phyloP scores from a whole-genome alignment of 2,888 invertebrate genomes.

The Acleris cristana region DNA sequence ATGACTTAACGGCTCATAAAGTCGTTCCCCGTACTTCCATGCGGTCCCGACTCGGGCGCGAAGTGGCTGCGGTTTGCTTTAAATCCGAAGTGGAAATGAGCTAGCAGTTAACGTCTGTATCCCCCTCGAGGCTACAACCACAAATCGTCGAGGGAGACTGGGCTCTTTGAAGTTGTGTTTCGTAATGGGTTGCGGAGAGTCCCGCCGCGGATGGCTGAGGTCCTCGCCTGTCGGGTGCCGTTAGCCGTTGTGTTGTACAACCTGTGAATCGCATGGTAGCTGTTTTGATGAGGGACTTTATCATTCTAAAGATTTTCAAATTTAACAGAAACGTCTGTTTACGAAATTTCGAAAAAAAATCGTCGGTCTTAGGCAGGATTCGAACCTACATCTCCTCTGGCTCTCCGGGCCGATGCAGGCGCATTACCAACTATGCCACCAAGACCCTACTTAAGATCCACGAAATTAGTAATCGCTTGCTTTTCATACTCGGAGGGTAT shows the following conservation, averaged over 20 bases:
- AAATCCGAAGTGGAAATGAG: conserved; percentile 74
- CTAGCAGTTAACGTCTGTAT: conserved; percentile 63
- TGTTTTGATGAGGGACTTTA: conserved; percentile 10
- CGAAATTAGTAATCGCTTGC: no score
- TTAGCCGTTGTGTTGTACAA: conserved; percentile 41
- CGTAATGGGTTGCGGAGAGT: conserved; percentile 58
- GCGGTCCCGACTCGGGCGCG: conserved; percentile 50
- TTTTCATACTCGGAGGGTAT: no score
- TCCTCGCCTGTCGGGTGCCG: conserved; percentile 68
- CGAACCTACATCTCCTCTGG: no score
- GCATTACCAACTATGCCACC: no score
- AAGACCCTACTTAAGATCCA: no score
- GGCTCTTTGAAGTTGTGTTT: conserved; percentile 58
- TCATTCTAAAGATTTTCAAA: no score
- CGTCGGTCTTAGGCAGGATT: no score
- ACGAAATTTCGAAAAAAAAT: no score
- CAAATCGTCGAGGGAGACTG: conserved; percentile 64
- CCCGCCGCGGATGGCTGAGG: conserved; percentile 60
- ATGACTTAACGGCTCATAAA: conserved; percentile 50
- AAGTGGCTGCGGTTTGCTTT: conserved; percentile 68
- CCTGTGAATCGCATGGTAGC: conserved; percentile 18
- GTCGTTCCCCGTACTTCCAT: conserved; percentile 42
- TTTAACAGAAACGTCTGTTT: no score
- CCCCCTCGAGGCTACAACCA: conserved; percentile 63
- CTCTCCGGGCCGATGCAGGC: no score